phyloP scores from a whole-genome alignment of 2,888 invertebrate genomes.

The Dryocosmus kuriphilus region DNA sequence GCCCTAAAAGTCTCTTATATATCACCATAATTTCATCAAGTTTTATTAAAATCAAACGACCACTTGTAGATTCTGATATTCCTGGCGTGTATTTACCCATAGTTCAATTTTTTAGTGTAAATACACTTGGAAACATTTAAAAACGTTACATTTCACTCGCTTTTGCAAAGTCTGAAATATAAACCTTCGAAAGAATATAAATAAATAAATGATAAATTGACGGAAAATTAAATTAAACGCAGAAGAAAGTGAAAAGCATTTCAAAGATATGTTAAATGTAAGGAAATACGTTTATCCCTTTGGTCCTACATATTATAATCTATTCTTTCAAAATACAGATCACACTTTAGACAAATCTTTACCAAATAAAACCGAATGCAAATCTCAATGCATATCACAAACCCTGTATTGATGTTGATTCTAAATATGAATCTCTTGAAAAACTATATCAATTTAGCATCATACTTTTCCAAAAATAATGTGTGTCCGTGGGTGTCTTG shows the following conservation, averaged over 20 bases:
- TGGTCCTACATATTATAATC: neutral
- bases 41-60: too few species aligned
- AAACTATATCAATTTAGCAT: neutral
- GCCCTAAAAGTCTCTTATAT: too few species aligned
- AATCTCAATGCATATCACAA: neutral
- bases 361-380: neutral
- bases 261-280: too few species aligned
- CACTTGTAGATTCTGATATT: too few species aligned
- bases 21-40: too few species aligned
- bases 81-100: too few species aligned
- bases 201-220: neutral
- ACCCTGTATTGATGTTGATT: neutral
- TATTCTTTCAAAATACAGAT: neutral
- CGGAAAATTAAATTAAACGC: neutral
- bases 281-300: neutral
- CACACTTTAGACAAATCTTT: neutral
- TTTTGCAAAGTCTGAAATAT: neutral
- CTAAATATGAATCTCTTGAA: neutral
- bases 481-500: neutral
- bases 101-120: conserved; percentile 23
- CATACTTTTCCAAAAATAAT: neutral
- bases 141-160: conserved; percentile 22
- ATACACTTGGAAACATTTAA: conserved; percentile 4
- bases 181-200: neutral
- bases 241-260: neutral